Evolutionary conservation across 2,888 invertebrate genomes (phyloP), one percentile per base, ranked within the genome.

Genomic region (Eupithecia insigniata): DNA sequence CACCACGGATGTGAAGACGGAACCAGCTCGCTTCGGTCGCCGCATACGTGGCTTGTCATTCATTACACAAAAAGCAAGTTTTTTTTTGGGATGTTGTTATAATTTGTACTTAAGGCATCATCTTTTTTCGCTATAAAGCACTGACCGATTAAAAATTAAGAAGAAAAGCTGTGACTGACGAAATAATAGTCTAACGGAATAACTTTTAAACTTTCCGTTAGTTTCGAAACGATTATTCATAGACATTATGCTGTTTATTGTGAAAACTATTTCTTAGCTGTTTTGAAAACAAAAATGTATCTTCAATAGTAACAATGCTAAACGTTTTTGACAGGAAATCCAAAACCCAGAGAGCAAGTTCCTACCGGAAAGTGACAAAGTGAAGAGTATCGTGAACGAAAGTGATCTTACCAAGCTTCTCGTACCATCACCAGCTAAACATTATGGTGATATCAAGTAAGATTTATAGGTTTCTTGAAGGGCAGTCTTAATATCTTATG

Each of bases 371-470:
- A 72, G 66, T 26, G 43, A 26, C 5, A 26, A 68, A 22, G 70
- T 75, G 46, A 73, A 66, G 34, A 75, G 77, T 16, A 73, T 87
- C 4, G 46, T 90, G 36, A 81, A 81, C 12, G 80, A 85, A 0
- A 79, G 78, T 0, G 87, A 90, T 26, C 69, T 87, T 3, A 82
- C 81, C 55, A 85, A 84, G 32, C 77, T 91, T 16, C 80, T 90
- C 6, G 68, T 84, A 5, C 82, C 86, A 0, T 46, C 79, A 2
- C 76, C 76, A 7, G 51, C 76, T 6, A 80, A 79, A 16, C 78
- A 87, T 0, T 72, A 82, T 2, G 89, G 87, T 0, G 87, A 89
- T 64, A 79, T 71, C 34, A 85, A 79, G 90, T 90, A 71, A 85
- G 88, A 82, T 46, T 61, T 66, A 16, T 60, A 71, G 84, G 87